A percentile compares a stretch with the other conserved stretches of the same genome.
phyloP scores from a whole-genome alignment of 2,888 invertebrate genomes.

The Diarsia rubi region DNA sequence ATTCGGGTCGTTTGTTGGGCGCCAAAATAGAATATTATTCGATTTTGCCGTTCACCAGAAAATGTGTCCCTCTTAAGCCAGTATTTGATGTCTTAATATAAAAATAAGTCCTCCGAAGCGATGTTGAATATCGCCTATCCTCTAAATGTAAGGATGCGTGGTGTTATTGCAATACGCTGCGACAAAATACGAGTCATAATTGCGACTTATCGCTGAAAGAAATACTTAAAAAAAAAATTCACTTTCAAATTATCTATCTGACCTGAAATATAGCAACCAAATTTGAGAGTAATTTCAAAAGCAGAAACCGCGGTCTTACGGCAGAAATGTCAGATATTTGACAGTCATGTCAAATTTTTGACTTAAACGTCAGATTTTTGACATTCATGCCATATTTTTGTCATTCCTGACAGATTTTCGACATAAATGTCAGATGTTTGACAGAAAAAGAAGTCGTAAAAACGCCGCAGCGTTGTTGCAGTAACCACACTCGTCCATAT shows the following conservation, averaged over 20 bases:
- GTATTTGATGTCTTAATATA: conserved; percentile 19
- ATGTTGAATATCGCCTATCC: conserved; percentile 34
- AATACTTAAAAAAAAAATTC: not conserved
- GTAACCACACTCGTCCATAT: not conserved
- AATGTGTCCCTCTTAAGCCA: not conserved
- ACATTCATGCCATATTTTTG: not conserved
- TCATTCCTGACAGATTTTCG: not conserved
- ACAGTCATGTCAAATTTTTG: not conserved
- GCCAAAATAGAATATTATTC: not conserved
- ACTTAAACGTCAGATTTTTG: not conserved
- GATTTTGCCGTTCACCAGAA: not conserved
- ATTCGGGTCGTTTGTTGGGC: not conserved
- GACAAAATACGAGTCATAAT: conserved; percentile 12
- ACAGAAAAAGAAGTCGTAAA: not conserved
- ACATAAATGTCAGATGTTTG: not conserved
- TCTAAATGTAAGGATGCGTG: conserved; percentile 24
- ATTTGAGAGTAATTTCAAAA: not conserved
- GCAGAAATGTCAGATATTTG: not conserved
- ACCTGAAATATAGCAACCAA: not conserved
- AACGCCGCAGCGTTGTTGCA: conserved; percentile 17
- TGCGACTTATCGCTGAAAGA: not conserved
- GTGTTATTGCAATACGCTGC: conserved; percentile 27
- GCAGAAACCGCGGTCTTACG: not conserved
- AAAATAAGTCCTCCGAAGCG: conserved; percentile 45
- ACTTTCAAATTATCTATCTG: not conserved